phyloP scores from a whole-genome alignment of 2,888 invertebrate genomes.

The Erebia aethiops region DNA sequence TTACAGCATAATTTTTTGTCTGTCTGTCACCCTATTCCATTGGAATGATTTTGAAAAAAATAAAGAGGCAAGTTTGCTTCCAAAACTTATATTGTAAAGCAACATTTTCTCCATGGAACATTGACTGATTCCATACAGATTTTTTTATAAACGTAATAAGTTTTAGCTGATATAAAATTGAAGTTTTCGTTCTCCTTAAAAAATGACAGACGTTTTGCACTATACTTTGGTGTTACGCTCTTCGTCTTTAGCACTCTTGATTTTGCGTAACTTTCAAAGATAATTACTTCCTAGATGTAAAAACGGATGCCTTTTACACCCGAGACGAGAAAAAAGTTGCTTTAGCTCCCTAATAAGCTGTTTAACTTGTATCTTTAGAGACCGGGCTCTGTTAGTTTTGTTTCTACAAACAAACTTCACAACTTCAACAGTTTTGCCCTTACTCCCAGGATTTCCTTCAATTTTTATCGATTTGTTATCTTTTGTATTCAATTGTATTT shows the following conservation, averaged over 20 bases:
- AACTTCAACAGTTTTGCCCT: not conserved
- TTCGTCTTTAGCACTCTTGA: constrained; percentile 47
- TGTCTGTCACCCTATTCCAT: too few relatives aligned
- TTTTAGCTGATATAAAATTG: too few relatives aligned
- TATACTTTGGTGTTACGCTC: constrained; percentile 41
- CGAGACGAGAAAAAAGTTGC: constrained; percentile 47
- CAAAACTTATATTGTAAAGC: too few relatives aligned
- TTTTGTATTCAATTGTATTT: too few relatives aligned
- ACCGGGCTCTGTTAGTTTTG: constrained; percentile 17
- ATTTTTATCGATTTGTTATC: not conserved
- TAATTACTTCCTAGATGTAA: constrained; percentile 71
- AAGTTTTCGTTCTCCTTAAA: too few relatives aligned
- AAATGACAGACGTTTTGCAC: too few relatives aligned
- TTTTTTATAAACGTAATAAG: too few relatives aligned
- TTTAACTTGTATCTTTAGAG: constrained; percentile 33
- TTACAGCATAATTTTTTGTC: too few relatives aligned
- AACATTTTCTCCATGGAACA: too few relatives aligned
- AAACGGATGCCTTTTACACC: constrained; percentile 58
- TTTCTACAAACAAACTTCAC: constrained; percentile 4
- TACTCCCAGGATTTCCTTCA: not conserved
- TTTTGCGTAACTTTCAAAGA: constrained; percentile 61
- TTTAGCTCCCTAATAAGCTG: constrained; percentile 47
- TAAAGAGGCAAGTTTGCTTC: too few relatives aligned
- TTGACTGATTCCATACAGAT: too few relatives aligned
- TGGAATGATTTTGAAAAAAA: too few relatives aligned